Base-by-base conservation (phyloP, 2,113 vertebrate species). In the Stegastes partitus region DNA sequence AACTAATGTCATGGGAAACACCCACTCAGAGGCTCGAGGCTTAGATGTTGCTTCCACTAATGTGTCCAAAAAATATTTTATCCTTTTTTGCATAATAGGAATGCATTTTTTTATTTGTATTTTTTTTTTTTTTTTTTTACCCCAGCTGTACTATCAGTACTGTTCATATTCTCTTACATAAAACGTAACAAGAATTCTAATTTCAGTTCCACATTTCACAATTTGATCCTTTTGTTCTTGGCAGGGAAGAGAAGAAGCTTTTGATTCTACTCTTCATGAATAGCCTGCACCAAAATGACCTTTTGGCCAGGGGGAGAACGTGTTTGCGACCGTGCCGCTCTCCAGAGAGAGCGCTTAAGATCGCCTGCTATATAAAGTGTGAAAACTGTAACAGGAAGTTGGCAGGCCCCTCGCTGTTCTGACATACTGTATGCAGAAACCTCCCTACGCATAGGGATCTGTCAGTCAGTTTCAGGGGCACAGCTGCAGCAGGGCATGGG, bases 401-500 rank as follows among this genome's bases (percentile, higher is more conserved):
- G 73, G 73, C 75, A 81, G 86, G 74, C 83, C 81, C 85, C 87
- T 88, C 61, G 61, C 86, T 89, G 92, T 68, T 91, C 87, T 81
- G 89, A 90, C 87, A 89, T 91, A 34, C 31, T 34, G 31, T 34
- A 91, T 94, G 93, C 92, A 92, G 84, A 86, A 56, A 16, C 47
- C 77, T 69, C 80, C 82, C 87, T 42, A 82, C 81, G 72, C 89
- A 85, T 68, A 61, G 78, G 79, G 91, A 89, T 95, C 95, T 97
- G 97, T 97, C 96, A 97, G 94, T 97, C 96, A 97, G 91, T 83
- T 91, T 93, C 85, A 90, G 94, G 96, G 96, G 94, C 97, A 97
- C 97, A 99, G 97, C 97, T 98, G 97, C 95, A 95, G 94, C 93
- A 92, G 94, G 78, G 94, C 95, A 97, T 95, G 96, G 96, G 95